These are phyloP conservation scores for Campylomormyrus numenius DNA, from an alignment of 2,113 vertebrate species.

Conservation along the genomic window DNA sequence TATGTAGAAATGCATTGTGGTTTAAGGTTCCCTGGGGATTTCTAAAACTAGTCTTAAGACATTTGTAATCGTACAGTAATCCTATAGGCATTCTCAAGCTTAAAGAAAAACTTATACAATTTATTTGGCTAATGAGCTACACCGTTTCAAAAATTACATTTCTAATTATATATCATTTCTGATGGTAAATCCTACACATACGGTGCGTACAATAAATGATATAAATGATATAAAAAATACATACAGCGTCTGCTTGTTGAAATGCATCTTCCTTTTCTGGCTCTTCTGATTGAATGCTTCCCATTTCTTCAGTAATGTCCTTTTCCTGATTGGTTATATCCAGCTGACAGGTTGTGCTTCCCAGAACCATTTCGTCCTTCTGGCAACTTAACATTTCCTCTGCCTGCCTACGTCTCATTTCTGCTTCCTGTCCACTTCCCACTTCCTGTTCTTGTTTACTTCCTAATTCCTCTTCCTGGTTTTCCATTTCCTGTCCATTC, in stretches of 20 bases:
- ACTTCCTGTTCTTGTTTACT: not conserved
- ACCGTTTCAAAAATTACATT: not conserved
- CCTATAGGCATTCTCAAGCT: not conserved
- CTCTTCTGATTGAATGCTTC: not conserved
- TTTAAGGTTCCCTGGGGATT: not conserved
- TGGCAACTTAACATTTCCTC: slow-evolving; percentile 11
- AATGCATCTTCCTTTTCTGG: not conserved
- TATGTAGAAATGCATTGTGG: not conserved
- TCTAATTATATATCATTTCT: not conserved
- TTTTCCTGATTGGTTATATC: not conserved
- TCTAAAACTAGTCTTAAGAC: not conserved
- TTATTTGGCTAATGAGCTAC: not conserved
- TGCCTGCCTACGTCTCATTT: not conserved
- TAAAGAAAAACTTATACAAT: not conserved
- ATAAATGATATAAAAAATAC: not conserved
- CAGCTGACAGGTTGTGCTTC: not conserved
- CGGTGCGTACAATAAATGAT: no score
- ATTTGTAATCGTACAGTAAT: not conserved
- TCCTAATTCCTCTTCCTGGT: not conserved
- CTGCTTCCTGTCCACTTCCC: not conserved
- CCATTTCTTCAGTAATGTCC: not conserved
- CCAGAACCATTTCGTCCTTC: not conserved
- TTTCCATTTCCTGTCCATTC: not conserved
- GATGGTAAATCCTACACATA: not conserved
- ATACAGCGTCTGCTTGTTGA: not conserved